Base-by-base conservation (phyloP, 2,797 vertebrate species). In the Chelmon rostratus region DNA sequence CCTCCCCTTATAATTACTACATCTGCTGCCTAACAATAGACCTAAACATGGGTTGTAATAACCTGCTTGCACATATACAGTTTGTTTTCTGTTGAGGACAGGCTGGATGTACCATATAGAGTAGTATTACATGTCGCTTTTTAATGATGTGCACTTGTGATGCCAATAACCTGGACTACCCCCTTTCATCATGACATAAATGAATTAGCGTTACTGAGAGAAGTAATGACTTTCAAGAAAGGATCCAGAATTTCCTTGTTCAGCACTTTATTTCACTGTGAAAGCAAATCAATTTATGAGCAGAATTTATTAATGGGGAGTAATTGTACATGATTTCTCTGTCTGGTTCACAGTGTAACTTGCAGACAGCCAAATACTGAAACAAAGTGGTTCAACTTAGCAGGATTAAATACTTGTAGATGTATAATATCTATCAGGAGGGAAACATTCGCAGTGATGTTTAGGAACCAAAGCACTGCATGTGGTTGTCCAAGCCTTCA, bases 161-260 rank as follows among this genome's bases (percentile, higher is more conserved):
- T 83, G 77, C 63, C 82, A 82, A 86, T 85, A 83, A 74, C 50
- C 15, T 53, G 46, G 54, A 65, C 38, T 61, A 25, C 38, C n/a
- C 40, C 8, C 12, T 77, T 85, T 84, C 62, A 89, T 86, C 82
- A 85, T 68, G 68, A 54, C 38, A 73, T 44, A 67, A 74, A 82
- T 63, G 4, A 73, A 82, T 82, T n/a, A 76, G 38, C 35, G 16
- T 74, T 61, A 50, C 33, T 71, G 61, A 62, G 59, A 63, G 63
- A 75, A 42, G 47, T 66, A 85, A 76, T 56, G 59, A 68, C 56
- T 83, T 82, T 70, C 56, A 73, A 53, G 82, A 42, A 38, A 79
- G 33, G 42, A 76, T 63, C 54, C 42, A 66, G 49, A 84, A 81
- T 76, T 33, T 78, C 68, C 79, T 54, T 65, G 73, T 77, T 82